Percentiles rank a stretch among this genome's conserved stretches.
These are phyloP conservation scores for Lagopus muta DNA, from an alignment of 2,113 vertebrate species.

Conservation along the genomic window DNA sequence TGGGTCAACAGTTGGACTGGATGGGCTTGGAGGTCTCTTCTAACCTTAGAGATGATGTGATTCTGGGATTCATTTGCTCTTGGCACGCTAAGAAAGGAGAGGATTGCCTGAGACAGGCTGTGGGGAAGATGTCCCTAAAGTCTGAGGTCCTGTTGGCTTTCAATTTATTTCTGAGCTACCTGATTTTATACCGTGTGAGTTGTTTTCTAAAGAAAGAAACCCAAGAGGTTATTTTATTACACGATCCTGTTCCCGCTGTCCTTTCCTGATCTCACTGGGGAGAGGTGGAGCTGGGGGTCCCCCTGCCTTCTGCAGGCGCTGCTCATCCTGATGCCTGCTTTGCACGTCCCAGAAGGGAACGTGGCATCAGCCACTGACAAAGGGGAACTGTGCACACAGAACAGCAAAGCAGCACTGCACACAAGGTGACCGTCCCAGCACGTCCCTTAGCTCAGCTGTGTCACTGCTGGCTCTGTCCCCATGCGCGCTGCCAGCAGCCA, in stretches of 20 bases:
- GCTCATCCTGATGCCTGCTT: background rate
- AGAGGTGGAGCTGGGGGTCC: background rate
- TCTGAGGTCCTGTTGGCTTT: background rate
- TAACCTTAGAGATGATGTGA: too few relatives aligned
- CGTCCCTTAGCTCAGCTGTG: fast-evolving
- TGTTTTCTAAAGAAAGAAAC: slow-evolving; percentile 31
- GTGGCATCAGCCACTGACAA: background rate
- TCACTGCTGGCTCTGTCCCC: background rate
- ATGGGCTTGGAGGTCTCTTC: too few relatives aligned
- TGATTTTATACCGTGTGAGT: background rate
- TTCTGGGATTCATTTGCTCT: background rate
- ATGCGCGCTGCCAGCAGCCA: background rate
- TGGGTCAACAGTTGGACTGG: too few relatives aligned
- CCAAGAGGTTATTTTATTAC: slow-evolving; percentile 47
- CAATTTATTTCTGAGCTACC: background rate
- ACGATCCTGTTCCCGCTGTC: background rate
- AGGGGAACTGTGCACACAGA: background rate
- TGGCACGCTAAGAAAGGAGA: background rate
- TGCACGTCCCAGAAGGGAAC: fast-evolving
- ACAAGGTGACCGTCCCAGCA: background rate
- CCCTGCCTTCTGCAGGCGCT: fast-evolving
- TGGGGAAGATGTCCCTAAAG: background rate
- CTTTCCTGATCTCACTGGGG: slow-evolving; percentile 2
- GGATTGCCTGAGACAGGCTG: background rate
- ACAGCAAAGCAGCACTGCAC: background rate